phyloP scores from a whole-genome alignment of 1,140 invertebrate genomes.

The Brachionus calyciflorus region DNA sequence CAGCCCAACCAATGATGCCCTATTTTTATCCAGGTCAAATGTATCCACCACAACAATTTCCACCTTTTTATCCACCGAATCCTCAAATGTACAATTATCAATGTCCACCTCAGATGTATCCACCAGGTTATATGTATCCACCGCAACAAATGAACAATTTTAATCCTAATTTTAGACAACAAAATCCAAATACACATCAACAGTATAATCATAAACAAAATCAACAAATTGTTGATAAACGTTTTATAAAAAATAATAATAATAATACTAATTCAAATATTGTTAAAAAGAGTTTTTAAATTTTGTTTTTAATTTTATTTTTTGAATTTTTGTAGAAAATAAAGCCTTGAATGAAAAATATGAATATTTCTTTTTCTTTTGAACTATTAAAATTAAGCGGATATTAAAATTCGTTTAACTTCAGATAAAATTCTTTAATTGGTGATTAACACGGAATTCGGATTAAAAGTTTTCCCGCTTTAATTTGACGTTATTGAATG shows the following conservation, averaged over 20 bases:
- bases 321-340: not conserved
- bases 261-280: not conserved
- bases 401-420: slow-evolving; percentile 19
- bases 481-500: no score
- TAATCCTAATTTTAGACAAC: no score
- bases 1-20: not conserved
- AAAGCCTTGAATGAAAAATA: not conserved
- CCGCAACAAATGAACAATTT: not conserved
- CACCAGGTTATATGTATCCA: not conserved
- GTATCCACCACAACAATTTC: not conserved
- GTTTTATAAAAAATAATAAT: not conserved
- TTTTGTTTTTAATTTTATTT: not conserved
- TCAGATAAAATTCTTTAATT: no score
- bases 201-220: not conserved
- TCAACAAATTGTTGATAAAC: not conserved
- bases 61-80: slow-evolving; percentile 22
- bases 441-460: no score
- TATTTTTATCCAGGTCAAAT: not conserved
- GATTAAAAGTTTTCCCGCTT: no score
- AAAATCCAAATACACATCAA: no score
- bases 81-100: not conserved
- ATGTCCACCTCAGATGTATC: not conserved
- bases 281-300: slow-evolving; percentile 34
- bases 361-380: not conserved
- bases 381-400: not conserved